Evolutionary conservation across 2,888 invertebrate genomes (phyloP).

Genomic region (Lasioglossum figueresi): DNA sequence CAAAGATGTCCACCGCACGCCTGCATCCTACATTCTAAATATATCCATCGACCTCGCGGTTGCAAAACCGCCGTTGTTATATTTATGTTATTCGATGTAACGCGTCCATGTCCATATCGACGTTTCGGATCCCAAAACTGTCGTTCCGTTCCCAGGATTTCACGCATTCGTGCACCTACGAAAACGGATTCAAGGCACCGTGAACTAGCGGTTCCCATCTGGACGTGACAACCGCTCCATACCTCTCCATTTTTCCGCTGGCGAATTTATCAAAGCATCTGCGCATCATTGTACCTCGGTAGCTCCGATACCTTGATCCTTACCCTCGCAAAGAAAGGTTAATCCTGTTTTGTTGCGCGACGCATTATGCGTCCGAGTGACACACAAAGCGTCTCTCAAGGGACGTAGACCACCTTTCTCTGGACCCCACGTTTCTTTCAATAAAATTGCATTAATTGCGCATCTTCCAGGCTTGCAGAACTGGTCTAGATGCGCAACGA

Average conservation of each 20-base stretch:
- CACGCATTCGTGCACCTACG: not conserved
- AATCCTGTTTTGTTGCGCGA: not conserved
- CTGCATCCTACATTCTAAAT: slow-evolving; percentile 34
- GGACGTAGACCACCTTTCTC: slow-evolving; percentile 31
- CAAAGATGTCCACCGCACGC: not conserved
- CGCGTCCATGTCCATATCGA: not conserved
- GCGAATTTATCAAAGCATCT: slow-evolving; percentile 39
- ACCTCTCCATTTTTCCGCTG: not conserved
- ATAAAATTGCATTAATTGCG: slow-evolving; percentile 59
- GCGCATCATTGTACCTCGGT: slow-evolving; percentile 24
- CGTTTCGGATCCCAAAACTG: not conserved
- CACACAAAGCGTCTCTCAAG: slow-evolving; percentile 11
- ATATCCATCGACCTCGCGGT: slow-evolving; percentile 3
- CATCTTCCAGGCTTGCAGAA: slow-evolving; percentile 18
- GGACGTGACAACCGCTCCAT: not conserved
- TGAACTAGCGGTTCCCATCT: slow-evolving; percentile 6
- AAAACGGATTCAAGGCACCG: not conserved
- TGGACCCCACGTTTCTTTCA: slow-evolving; percentile 31
- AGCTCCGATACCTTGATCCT: not conserved
- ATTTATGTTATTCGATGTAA: slow-evolving; percentile 9
- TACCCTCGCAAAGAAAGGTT: not conserved
- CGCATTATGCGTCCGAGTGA: not conserved
- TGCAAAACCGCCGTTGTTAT: slow-evolving; percentile 14
- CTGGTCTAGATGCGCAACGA: slow-evolving; percentile 44
- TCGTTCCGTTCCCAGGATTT: not conserved